Evolutionary conservation across 2,888 invertebrate genomes (phyloP), one percentile per base, ranked within the genome.

Genomic region (Petrolisthes manimaculis): DNA sequence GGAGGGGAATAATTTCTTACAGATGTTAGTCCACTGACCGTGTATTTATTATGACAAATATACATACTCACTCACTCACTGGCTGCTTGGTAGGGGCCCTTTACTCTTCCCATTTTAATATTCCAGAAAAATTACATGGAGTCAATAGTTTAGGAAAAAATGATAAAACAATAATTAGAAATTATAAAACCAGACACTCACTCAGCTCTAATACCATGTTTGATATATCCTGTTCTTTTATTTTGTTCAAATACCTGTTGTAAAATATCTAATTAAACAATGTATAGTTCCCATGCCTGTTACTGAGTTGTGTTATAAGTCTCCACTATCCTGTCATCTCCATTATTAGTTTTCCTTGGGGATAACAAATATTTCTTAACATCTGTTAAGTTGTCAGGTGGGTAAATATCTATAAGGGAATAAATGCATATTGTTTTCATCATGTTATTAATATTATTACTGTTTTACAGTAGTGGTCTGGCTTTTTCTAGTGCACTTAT

Each of bases 141-240:
- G 14, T 21, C 71, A 71, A 18, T 71, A 71, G 71, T 8, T 21
- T n/a, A 18, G 21, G 71, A 71, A 71, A 71, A 37, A 37, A 37
- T 37, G 37, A 37, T 37, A 37, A 37, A n/a, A 14, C 71, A 14
- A 8, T n/a, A n/a, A 71, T 14, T n/a, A n/a, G 21, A n/a, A 71
- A 71, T n/a, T 61, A 61, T 61, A 61, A 61, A 61, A 61, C 21
- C 71, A n/a, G 71, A 71, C 71, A 71, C 71, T n/a, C 71, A n/a
- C 71, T 71, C 71, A n/a, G 21, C 14, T 71, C 71, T 21, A n/a
- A 61, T 14, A 18, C 67, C 18, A 37, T 37, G 37, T 37, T 37
- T 37, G 37, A 37, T 37, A 37, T 37, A 37, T 37, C 67, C 18
- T 18, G 9, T 21, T 71, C 18, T 71, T 21, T 71, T 6, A n/a